These are phyloP conservation scores for Lethenteron reissneri DNA, from an alignment of 2,113 vertebrate genomes.

Conservation along the genomic window DNA sequence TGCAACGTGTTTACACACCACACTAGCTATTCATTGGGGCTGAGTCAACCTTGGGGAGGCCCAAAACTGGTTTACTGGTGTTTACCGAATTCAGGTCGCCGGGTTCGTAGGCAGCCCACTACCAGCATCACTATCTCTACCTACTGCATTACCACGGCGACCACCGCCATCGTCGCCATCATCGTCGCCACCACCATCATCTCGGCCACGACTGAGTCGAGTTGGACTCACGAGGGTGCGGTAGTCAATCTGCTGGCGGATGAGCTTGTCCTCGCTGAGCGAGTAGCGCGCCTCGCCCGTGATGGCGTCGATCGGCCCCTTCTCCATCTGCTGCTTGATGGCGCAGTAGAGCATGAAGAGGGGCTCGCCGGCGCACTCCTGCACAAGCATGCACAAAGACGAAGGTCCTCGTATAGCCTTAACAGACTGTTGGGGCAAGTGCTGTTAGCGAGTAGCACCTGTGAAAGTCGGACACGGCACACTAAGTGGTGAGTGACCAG, in stretches of 20 bases:
- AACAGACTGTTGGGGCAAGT: background rate
- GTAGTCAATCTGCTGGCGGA: conserved; percentile 95
- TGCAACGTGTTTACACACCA: too few species aligned
- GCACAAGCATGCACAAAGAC: background rate
- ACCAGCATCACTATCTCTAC: background rate
- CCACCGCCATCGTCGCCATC: background rate
- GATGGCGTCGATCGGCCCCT: conserved; percentile 92
- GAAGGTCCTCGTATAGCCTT: too few species aligned
- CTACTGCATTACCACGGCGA: background rate
- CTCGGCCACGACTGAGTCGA: too few species aligned
- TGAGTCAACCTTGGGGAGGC: too few species aligned
- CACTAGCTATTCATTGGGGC: too few species aligned
- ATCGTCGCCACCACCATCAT: background rate
- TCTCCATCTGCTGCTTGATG: conserved; percentile 99
- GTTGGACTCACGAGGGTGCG: conserved; percentile 61
- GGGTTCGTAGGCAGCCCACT: too few species aligned
- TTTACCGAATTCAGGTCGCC: too few species aligned
- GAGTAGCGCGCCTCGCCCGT: conserved; percentile 93
- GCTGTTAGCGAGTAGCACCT: background rate
- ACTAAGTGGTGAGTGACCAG: background rate
- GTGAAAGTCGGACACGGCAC: background rate
- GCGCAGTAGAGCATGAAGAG: conserved; percentile 98
- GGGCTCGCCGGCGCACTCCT: conserved; percentile 87
- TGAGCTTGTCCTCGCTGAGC: conserved; percentile 95
- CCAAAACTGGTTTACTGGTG: too few species aligned